A percentile compares a stretch with the other conserved stretches of the same genome.
phyloP scores from a whole-genome alignment of 2,888 invertebrate species.

The Chesias legatella region DNA sequence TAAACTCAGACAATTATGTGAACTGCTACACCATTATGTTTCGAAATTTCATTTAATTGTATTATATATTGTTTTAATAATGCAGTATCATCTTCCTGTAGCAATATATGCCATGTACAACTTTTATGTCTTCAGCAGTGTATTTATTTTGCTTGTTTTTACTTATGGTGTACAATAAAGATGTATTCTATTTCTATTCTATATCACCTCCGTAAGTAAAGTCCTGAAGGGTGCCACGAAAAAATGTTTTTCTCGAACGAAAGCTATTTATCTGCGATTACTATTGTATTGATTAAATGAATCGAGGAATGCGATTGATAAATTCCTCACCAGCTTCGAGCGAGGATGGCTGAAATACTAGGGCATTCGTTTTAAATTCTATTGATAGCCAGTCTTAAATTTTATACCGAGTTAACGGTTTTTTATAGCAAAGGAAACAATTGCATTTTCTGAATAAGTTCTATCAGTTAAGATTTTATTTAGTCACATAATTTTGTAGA shows the following conservation, averaged over 20 bases:
- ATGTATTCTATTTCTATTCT: too few relatives aligned
- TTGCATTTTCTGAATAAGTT: conserved; percentile 7
- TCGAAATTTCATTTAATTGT: too few relatives aligned
- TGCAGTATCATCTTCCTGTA: too few relatives aligned
- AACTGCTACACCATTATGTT: too few relatives aligned
- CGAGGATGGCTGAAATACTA: conserved; percentile 23
- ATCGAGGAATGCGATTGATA: conserved; percentile 33
- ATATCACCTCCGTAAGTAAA: too few relatives aligned
- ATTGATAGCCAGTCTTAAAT: conserved; percentile 20
- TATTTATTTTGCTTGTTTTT: too few relatives aligned
- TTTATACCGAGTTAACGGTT: conserved; percentile 16
- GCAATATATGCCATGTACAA: too few relatives aligned
- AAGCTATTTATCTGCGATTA: conserved; percentile 62
- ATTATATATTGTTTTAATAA: too few relatives aligned
- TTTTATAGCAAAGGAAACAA: conserved; percentile 13
- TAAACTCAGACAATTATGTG: too few relatives aligned
- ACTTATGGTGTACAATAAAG: too few relatives aligned
- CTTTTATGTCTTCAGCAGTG: too few relatives aligned
- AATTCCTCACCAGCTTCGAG: conserved; percentile 25
- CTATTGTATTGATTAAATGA: conserved; percentile 57
- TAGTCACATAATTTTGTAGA: not conserved
- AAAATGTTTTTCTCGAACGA: conserved; percentile 61
- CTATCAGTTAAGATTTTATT: too few relatives aligned
- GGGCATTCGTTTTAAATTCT: conserved; percentile 27
- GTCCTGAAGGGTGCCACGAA: conserved; percentile 47